phyloP scores from a whole-genome alignment of 2,113 vertebrate genomes.

The Climacteris rufus region DNA sequence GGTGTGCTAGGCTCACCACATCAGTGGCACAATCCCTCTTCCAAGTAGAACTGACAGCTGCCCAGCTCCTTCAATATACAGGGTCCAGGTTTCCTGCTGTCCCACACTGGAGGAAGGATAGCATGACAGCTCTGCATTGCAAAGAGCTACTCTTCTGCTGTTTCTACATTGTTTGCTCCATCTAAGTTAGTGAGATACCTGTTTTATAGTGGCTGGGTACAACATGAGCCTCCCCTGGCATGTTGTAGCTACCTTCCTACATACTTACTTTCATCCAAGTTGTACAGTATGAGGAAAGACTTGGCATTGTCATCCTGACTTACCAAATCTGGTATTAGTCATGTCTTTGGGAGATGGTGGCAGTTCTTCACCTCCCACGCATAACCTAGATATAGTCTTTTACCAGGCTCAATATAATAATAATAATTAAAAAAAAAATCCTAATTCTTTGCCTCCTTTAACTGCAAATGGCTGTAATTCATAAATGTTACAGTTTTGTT shows the following conservation, averaged over 20 bases:
- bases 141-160: neutral
- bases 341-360: slow-evolving; percentile 59
- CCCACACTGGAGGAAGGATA: neutral
- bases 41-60: neutral
- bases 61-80: neutral
- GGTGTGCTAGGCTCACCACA: neutral
- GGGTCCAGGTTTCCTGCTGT: neutral
- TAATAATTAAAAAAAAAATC: neutral
- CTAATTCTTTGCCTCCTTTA: neutral
- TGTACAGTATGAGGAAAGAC: slow-evolving; percentile 35
- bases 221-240: neutral
- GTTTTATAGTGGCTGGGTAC: neutral
- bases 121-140: neutral
- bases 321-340: slow-evolving; percentile 56
- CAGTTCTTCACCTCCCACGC: slow-evolving; percentile 44
- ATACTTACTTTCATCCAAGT: slow-evolving; percentile 25
- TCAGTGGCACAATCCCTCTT: neutral
- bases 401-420: neutral
- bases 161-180: neutral
- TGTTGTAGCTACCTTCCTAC: slow-evolving; percentile 10
- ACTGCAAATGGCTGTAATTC: slow-evolving; percentile 16
- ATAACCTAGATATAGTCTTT: slow-evolving; percentile 42
- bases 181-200: neutral
- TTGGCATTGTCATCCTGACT: slow-evolving; percentile 59
- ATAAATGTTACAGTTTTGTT: slow-evolving; percentile 1